Conservation (phyloP, 2,113 vertebrate species). For the Channa maculata region DNA sequence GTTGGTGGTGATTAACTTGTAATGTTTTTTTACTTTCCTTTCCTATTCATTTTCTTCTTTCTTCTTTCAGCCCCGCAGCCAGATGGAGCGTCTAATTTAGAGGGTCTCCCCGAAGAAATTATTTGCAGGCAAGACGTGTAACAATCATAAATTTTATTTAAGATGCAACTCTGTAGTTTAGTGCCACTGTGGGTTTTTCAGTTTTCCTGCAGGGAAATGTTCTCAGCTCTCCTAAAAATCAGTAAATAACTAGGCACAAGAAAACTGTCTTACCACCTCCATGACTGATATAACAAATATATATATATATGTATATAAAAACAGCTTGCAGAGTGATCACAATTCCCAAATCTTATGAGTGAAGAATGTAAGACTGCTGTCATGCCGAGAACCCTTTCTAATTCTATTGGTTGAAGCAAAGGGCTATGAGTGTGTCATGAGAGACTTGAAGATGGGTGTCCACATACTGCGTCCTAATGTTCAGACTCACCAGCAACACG, state of each 20-base stretch:
- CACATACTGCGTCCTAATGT: slow-evolving; percentile 23
- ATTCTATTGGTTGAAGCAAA: slow-evolving; percentile 15
- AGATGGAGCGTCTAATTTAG: slow-evolving; percentile 53
- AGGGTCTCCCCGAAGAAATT: slow-evolving; percentile 51
- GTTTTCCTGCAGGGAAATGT: slow-evolving; percentile 50
- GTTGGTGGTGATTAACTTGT: slow-evolving; percentile 32
- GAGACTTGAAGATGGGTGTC: slow-evolving; percentile 11
- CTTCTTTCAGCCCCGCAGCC: slow-evolving; percentile 25
- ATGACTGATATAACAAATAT: slow-evolving; percentile 21
- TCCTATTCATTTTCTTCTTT: neutral
- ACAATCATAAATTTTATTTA: slow-evolving; percentile 61
- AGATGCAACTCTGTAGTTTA: slow-evolving; percentile 44
- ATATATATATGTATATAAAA: slow-evolving; percentile 6
- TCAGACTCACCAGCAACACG: slow-evolving; percentile 20
- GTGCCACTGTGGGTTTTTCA: slow-evolving; percentile 30
- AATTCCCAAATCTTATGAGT: slow-evolving; percentile 17
- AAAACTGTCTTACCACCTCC: slow-evolving; percentile 23
- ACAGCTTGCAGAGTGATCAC: slow-evolving; percentile 18
- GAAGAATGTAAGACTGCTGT: slow-evolving; percentile 33
- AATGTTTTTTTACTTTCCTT: slow-evolving; percentile 16
- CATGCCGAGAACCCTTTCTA: slow-evolving; percentile 27
- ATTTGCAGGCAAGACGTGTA: slow-evolving; percentile 52
- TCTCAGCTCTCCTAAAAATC: slow-evolving; percentile 42
- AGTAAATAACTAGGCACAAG: slow-evolving; percentile 59
- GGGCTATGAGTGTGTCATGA: slow-evolving; percentile 24